These are phyloP conservation scores for Diadophis punctatus DNA, from an alignment of 2,113 vertebrate genomes.

Conservation along the genomic window DNA sequence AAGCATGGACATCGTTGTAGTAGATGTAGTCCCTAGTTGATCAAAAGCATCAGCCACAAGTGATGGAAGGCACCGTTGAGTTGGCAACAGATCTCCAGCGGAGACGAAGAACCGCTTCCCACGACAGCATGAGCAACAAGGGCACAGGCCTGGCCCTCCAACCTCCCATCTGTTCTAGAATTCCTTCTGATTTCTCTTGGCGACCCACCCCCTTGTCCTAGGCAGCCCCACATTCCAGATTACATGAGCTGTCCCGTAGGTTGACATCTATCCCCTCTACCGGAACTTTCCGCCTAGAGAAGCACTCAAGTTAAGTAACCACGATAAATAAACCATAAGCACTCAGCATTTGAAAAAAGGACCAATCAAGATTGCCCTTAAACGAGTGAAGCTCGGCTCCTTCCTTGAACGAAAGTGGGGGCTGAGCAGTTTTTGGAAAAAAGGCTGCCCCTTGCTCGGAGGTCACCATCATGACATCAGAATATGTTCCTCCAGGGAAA, in stretches of 20 bases:
- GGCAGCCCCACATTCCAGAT: not conserved
- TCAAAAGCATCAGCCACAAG: not conserved
- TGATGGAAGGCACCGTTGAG: not conserved
- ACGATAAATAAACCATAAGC: not conserved
- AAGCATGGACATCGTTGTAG: constrained; percentile 87
- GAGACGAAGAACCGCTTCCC: not conserved
- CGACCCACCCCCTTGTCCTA: not conserved
- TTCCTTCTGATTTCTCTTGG: not conserved
- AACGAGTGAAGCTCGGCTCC: not conserved
- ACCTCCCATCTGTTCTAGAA: not conserved
- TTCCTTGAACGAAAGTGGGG: not conserved
- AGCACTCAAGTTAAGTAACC: not conserved
- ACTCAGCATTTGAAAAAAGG: not conserved
- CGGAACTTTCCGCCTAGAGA: not conserved
- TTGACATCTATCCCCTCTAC: not conserved
- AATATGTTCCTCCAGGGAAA: not conserved
- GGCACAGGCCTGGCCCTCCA: not conserved
- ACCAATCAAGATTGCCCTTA: not conserved
- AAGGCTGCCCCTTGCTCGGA: not conserved
- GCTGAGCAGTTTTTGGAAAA: not conserved
- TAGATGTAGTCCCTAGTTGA: constrained; percentile 89
- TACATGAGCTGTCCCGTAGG: not conserved
- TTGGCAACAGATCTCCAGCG: not conserved
- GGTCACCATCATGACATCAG: not conserved
- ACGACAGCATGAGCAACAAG: not conserved